Evolutionary conservation across 2,888 invertebrate species (phyloP).

Genomic region (Caenorhabditis panamensis): DNA sequence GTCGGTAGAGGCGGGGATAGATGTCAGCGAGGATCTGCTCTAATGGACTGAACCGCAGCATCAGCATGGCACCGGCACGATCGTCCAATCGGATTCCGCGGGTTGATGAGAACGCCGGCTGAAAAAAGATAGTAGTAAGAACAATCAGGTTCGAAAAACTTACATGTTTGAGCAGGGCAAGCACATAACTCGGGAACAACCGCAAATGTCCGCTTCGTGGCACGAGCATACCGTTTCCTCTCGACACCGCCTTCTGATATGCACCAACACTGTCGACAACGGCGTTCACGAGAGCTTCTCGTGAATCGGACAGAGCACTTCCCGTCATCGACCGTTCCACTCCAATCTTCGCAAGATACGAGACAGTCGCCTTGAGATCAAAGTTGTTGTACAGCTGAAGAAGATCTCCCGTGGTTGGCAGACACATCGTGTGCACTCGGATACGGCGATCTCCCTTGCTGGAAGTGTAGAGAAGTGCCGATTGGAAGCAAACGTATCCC

Average conservation of each 20-base stretch:
- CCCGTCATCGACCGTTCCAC: conserved; percentile 92
- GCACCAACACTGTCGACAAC: conserved; percentile 90
- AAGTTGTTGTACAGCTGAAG: conserved; percentile 91
- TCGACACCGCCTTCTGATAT: conserved; percentile 70
- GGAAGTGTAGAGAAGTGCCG: conserved; percentile 95
- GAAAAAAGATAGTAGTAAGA: conserved; percentile 60
- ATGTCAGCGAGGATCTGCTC: conserved; percentile 88
- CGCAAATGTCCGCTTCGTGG: conserved; percentile 88
- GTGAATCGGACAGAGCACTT: conserved; percentile 88
- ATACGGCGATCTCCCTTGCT: conserved; percentile 96
- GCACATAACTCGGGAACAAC: conserved; percentile 91
- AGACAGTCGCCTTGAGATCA: conserved; percentile 90
- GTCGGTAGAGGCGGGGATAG: conserved; percentile 93
- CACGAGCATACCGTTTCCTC: conserved; percentile 85
- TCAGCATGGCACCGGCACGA: conserved; percentile 93
- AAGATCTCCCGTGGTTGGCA: conserved; percentile 91
- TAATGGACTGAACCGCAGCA: conserved; percentile 92
- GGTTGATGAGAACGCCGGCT: conserved; percentile 90
- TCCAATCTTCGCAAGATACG: conserved; percentile 96
- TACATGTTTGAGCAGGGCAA: conserved; percentile 88
- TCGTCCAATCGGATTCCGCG: conserved; percentile 93
- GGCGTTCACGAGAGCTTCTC: conserved; percentile 96
- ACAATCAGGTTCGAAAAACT: conserved; percentile 26
- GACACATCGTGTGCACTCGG: conserved; percentile 95
- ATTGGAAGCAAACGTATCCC: conserved; percentile 95